Conservation (phyloP, 1,140 invertebrate species). For the Drosophila sturtevanti region DNA sequence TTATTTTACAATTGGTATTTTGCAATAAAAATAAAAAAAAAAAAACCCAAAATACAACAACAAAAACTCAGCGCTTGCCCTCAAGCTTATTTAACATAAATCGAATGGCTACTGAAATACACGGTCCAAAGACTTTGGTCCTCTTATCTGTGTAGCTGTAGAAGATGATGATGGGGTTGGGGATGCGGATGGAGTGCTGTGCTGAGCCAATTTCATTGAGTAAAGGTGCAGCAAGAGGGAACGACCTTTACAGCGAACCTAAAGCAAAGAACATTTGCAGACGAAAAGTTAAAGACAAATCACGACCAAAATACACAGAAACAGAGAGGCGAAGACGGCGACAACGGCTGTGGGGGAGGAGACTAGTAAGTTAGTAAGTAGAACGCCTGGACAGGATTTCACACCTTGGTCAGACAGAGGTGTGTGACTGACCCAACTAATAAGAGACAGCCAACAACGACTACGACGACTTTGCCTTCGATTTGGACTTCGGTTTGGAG, state of each 20-base stretch:
- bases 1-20: constrained; percentile 71
- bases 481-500: background rate
- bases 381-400: constrained; percentile 40
- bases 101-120: constrained; percentile 80
- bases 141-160: constrained; percentile 33
- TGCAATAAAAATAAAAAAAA: constrained; percentile 57
- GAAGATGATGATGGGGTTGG: background rate
- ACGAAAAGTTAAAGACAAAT: constrained; percentile 63
- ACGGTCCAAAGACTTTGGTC: constrained; percentile 30
- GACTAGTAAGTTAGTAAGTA: constrained; percentile 16
- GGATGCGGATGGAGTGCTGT: background rate
- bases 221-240: constrained; percentile 52
- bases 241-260: constrained; percentile 67
- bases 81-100: constrained; percentile 80
- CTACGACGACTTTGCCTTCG: constrained; percentile 18
- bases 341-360: background rate
- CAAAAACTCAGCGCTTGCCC: constrained; percentile 49
- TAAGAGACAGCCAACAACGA: constrained; percentile 62
- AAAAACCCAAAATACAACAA: background rate
- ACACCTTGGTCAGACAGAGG: constrained; percentile 51
- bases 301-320: constrained; percentile 57
- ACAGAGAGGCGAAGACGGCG: constrained; percentile 21
- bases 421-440: constrained; percentile 74
- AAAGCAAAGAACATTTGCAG: constrained; percentile 11
- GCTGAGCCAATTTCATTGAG: constrained; percentile 68